These are phyloP conservation scores for Sinonovacula constricta DNA, from an alignment of 1,140 invertebrate species.

Conservation along the genomic window DNA sequence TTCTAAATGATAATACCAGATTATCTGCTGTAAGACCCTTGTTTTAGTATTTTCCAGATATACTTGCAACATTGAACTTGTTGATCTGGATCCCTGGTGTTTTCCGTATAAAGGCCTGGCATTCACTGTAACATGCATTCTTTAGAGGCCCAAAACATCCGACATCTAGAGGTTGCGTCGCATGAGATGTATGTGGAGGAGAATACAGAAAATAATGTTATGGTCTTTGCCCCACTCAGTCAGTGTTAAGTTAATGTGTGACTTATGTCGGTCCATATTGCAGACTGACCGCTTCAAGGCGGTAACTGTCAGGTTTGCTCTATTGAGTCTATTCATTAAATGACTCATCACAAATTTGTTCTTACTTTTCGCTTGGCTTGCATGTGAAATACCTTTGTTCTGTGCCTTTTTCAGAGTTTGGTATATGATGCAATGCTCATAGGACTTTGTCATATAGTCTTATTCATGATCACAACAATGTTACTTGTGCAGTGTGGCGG, in stretches of 20 bases:
- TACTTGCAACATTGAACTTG: slow-evolving; percentile 8
- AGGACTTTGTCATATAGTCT: too few relatives aligned
- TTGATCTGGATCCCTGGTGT: background rate
- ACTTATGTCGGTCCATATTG: too few relatives aligned
- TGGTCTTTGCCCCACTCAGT: slow-evolving; percentile 9
- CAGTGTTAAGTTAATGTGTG: background rate
- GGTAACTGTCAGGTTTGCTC: too few relatives aligned
- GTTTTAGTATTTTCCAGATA: slow-evolving; percentile 18
- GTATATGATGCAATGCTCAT: too few relatives aligned
- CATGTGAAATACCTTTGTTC: too few relatives aligned
- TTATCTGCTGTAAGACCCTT: slow-evolving; percentile 23
- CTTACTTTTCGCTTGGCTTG: too few relatives aligned
- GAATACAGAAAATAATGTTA: slow-evolving; percentile 29
- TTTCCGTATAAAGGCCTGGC: background rate
- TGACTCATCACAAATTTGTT: too few relatives aligned
- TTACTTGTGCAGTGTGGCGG: too few relatives aligned
- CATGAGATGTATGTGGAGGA: slow-evolving; percentile 37
- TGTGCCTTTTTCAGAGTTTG: too few relatives aligned
- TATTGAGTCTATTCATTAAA: too few relatives aligned
- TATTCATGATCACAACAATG: too few relatives aligned
- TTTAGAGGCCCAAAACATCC: slow-evolving; percentile 35
- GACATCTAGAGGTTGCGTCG: slow-evolving; percentile 22
- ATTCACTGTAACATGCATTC: background rate
- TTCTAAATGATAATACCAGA: slow-evolving; percentile 26
- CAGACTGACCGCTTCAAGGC: too few relatives aligned